Base-by-base conservation (phyloP, 2,888 invertebrate genomes). In the Ypsolopha sequella region DNA sequence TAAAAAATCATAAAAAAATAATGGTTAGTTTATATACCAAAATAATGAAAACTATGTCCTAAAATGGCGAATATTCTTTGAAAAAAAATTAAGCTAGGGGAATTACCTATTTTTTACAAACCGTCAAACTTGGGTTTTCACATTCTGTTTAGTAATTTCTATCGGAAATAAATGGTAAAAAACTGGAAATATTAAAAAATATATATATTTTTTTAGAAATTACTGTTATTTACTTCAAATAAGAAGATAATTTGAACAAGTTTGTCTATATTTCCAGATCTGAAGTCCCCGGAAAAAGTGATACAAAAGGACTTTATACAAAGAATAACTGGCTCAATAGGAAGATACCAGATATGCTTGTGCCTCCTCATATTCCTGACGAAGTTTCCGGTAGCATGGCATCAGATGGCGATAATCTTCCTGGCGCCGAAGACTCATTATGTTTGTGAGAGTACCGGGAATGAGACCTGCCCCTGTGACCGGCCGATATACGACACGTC, bases 401-500 rank as follows among this genome's bases (percentile, higher is more conserved):
- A 87, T 60, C 87, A 87, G 64, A 79, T 88, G 73, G 87, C 85
- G 1, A 85, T 88, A 51, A 75, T 88, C 58, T 88, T 88, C 59
- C 64, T 88, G 57, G 76, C 86, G 1, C 87, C 88, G 34, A 81
- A 73, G 56, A 67, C 76, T 6, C 61, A 65, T n/a, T 80, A 70
- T 55, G 65, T 61, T 14, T 85, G 76, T 59, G 56, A 59, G 13
- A 60, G 63, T 33, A 63, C 60, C 36, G 62, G 62, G 1, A 60
- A 60, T 7, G 69, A 75, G 33, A 65, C 71, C 7, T 92, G 92
- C 59, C 87, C 88, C 1, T 93, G 93, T 62, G 61, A 75, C 0
- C 66, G 82, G 43, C 87, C 90, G 54, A 70, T 82, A 7, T 93
- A 90, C 62, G 89, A 94, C 64, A 90, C 85, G 50, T 89, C 88